Evolutionary conservation across 2,113 vertebrate species (phyloP), one percentile per base, ranked within the genome.

Genomic region (Speoplatyrhinus poulsoni): DNA sequence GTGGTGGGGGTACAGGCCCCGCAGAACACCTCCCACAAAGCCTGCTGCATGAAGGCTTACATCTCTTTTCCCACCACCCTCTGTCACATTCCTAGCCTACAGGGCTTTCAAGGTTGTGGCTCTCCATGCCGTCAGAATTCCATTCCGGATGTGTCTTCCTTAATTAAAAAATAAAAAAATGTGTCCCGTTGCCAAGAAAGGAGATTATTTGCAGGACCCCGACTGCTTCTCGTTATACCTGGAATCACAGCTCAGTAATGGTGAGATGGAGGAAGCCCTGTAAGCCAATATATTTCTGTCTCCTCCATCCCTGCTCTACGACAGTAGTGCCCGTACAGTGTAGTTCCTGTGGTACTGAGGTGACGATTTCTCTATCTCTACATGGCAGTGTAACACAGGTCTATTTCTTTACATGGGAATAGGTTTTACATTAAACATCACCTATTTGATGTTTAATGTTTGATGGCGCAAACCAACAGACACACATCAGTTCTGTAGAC

Each of bases 41-140:
- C 36, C 36, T 41, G 36, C 36, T 41, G 36, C 7, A 6, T 8
- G 36, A 41, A 5, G 36, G 36, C 36, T 41, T 8, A 41, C 36
- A 41, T 41, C 36, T 41, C 36, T 41, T 41, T 41, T 41, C 7
- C 26, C 36, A 41, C 12, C 26, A 6, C 16, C 10, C 56, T 26
- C 19, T 8, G 36, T 41, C 85, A 60, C 65, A 74, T 68, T 66
- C 74, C 82, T 78, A 70, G 81, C 87, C 81, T 79, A 80, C 84
- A 82, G 79, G 74, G 82, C 81, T 82, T 89, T 89, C 87, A 88
- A 90, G 87, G 87, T 89, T 87, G 82, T 19, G 63, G 77, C 78
- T 73, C 36, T 41, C 36, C 5, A 41, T 8, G 36, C 36, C 7
- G 36, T 41, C 36, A 41, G 36, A 41, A 41, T 41, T 41, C 36